phyloP scores from a whole-genome alignment of 2,113 vertebrate species.

The Nothobranchius furzeri region DNA sequence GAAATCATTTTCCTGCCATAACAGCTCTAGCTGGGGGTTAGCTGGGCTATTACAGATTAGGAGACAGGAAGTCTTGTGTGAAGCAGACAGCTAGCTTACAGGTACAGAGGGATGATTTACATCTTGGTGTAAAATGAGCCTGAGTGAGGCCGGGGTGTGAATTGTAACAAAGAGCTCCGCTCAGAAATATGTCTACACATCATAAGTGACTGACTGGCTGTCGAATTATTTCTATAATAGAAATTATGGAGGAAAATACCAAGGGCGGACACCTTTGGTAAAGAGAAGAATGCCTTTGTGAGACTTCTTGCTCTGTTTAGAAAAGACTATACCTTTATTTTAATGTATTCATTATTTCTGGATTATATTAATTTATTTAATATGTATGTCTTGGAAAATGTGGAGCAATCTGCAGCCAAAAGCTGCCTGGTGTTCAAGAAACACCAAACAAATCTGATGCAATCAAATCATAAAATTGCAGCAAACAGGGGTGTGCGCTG shows the following conservation, averaged over 20 bases:
- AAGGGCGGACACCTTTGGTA: not conserved
- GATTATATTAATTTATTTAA: no score
- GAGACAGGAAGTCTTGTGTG: not conserved
- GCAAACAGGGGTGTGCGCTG: not conserved
- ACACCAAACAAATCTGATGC: not conserved
- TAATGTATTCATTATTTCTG: no score
- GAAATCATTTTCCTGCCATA: not conserved
- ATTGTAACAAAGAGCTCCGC: not conserved
- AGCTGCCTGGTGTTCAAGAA: no score
- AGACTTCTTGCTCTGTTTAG: no score
- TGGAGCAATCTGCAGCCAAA: no score
- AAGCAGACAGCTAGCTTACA: not conserved
- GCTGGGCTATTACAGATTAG: not conserved
- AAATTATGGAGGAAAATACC: not conserved
- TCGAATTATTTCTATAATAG: not conserved
- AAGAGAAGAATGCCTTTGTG: no score
- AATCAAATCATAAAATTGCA: not conserved
- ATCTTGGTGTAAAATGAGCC: not conserved
- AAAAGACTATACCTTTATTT: no score
- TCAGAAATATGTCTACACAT: not conserved
- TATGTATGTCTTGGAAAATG: no score
- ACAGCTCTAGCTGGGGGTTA: not conserved
- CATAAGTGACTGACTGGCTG: not conserved
- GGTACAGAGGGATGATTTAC: not conserved
- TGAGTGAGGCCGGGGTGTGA: not conserved